These are phyloP conservation scores for Mastigias papua DNA, from an alignment of 30 jellyfish, hydroid and myxozoan genomes.

Conservation along the genomic window DNA sequence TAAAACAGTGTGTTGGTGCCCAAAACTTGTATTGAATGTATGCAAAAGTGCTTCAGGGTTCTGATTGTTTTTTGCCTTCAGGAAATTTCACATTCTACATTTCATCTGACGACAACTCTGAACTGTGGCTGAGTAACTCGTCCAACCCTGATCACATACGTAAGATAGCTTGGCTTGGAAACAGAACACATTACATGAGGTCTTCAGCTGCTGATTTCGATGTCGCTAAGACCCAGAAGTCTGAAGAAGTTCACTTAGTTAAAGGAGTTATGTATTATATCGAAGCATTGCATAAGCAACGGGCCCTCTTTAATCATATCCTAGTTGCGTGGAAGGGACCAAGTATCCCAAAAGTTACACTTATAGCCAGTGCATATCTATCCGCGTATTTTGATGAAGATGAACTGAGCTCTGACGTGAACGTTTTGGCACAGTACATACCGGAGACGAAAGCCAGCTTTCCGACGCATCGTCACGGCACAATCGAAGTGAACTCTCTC, in stretches of 20 bases:
- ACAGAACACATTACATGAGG: conserved; percentile 51
- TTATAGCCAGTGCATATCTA: conserved; percentile 43
- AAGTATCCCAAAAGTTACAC: conserved; percentile 51
- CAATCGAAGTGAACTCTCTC: conserved; percentile 45
- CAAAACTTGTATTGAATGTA: too few species aligned
- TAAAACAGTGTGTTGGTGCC: too few species aligned
- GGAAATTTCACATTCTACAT: conserved; percentile 86
- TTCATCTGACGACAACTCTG: conserved; percentile 94
- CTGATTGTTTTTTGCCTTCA: too few species aligned
- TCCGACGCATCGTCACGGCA: conserved; percentile 69
- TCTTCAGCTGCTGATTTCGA: conserved; percentile 71
- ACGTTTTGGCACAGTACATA: conserved; percentile 63
- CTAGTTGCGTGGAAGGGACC: conserved; percentile 96
- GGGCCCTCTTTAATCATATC: conserved; percentile 76
- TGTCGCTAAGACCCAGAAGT: conserved; percentile 58
- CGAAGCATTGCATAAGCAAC: conserved; percentile 90
- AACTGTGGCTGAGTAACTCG: conserved; percentile 91
- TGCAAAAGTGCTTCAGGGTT: too few species aligned
- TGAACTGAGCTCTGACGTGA: conserved; percentile 76
- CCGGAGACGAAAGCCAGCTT: conserved; percentile 91
- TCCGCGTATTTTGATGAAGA: conserved; percentile 81
- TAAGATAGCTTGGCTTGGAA: conserved; percentile 87
- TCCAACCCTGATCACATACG: conserved; percentile 45
- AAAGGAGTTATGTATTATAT: conserved; percentile 68
- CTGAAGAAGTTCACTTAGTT: conserved; percentile 50